phyloP scores from a whole-genome alignment of 2,888 invertebrate genomes.

The Rhagophthalmus giganteus region DNA sequence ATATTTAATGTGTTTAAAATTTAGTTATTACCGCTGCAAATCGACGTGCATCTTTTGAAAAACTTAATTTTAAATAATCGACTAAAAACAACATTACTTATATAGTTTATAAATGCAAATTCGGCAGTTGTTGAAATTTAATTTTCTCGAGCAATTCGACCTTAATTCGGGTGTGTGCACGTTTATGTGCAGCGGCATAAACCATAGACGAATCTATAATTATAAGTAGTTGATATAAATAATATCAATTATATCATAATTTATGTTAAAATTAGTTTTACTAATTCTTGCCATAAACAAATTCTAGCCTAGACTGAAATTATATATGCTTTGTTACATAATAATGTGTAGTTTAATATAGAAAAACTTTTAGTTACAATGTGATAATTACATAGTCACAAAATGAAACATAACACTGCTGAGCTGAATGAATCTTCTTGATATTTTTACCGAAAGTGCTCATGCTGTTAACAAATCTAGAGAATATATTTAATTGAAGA shows the following conservation, averaged over 20 bases:
- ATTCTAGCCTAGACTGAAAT: slow-evolving; percentile 55
- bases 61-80: too few relatives aligned
- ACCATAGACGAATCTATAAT: slow-evolving; percentile 40
- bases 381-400: slow-evolving; percentile 37
- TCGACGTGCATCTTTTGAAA: slow-evolving; percentile 15
- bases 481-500: slow-evolving; percentile 25
- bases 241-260: slow-evolving; percentile 49
- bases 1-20: slow-evolving; percentile 43
- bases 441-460: slow-evolving; percentile 71
- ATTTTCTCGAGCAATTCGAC: background rate
- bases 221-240: slow-evolving; percentile 43
- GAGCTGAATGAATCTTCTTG: slow-evolving; percentile 47
- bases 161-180: too few relatives aligned
- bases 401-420: slow-evolving; percentile 37
- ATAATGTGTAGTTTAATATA: slow-evolving; percentile 41
- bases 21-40: slow-evolving; percentile 44
- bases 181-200: slow-evolving; percentile 23
- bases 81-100: too few relatives aligned
- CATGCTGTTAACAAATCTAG: slow-evolving; percentile 62
- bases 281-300: slow-evolving; percentile 55
- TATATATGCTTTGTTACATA: slow-evolving; percentile 49
- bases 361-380: slow-evolving; percentile 26
- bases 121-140: background rate
- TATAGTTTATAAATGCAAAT: too few relatives aligned
- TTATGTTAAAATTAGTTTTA: slow-evolving; percentile 43